Percentiles rank a stretch among this genome's conserved stretches.
phyloP scores from a whole-genome alignment of 2,113 vertebrate genomes.

The Emberiza fucata region DNA sequence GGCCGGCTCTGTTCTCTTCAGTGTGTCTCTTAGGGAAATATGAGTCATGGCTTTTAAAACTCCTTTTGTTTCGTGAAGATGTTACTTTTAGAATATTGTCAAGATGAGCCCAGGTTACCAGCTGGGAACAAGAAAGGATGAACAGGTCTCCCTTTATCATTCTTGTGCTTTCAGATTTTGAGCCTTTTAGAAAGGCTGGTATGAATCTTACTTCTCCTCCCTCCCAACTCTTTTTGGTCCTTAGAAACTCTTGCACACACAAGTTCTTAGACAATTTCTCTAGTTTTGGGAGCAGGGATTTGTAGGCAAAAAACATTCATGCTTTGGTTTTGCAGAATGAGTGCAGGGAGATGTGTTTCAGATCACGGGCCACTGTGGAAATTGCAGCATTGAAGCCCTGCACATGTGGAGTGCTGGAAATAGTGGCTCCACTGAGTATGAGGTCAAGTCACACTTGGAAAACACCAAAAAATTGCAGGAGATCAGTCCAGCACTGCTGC shows the following conservation, averaged over 20 bases:
- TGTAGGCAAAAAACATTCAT: not conserved
- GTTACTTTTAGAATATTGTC: not conserved
- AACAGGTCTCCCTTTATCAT: not conserved
- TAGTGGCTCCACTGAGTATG: not conserved
- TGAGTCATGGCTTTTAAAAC: not conserved
- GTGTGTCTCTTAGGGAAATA: not conserved
- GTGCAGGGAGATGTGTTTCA: not conserved
- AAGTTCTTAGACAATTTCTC: not conserved
- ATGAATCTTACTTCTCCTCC: not conserved
- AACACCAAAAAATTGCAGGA: not conserved
- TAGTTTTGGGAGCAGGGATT: not conserved
- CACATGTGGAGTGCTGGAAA: not conserved
- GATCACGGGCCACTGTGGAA: not conserved
- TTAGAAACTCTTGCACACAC: not conserved
- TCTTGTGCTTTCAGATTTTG: not conserved
- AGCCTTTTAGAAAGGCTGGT: not conserved
- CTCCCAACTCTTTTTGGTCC: not conserved
- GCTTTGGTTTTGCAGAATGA: not conserved
- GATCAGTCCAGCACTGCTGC: not conserved
- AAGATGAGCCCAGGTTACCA: not conserved
- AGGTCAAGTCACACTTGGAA: not conserved
- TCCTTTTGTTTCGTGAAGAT: not conserved
- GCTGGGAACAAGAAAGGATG: not conserved
- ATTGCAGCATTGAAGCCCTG: not conserved
- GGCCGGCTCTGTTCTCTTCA: not conserved